phyloP scores from a whole-genome alignment of 1,140 invertebrate genomes.

The Drosophila kepulauana region DNA sequence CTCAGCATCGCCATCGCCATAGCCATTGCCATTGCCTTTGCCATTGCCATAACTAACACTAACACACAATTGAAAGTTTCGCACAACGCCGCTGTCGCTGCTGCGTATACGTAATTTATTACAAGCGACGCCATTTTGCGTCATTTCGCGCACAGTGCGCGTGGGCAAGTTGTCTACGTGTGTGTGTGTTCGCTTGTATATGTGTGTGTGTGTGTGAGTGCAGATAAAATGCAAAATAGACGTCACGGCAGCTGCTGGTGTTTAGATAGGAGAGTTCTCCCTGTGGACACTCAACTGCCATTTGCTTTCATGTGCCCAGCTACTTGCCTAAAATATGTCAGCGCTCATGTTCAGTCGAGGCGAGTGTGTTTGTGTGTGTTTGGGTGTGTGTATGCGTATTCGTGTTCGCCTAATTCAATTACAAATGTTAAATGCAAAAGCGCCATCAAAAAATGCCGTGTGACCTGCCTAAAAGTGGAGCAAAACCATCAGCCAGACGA shows the following conservation, averaged over 20 bases:
- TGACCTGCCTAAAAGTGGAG: constrained; percentile 54
- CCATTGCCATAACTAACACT: not conserved
- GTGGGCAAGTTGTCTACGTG: constrained; percentile 25
- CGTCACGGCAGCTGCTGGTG: constrained; percentile 51
- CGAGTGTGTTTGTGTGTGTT: not conserved
- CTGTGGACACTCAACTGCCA: constrained; percentile 28
- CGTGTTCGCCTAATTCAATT: constrained; percentile 65
- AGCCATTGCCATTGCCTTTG: not conserved
- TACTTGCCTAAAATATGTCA: constrained; percentile 48
- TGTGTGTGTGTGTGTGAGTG: constrained; percentile 20
- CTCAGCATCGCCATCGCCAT: constrained; percentile 14
- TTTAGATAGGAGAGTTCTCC: constrained; percentile 44
- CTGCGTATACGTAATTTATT: constrained; percentile 80
- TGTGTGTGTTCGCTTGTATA: not conserved
- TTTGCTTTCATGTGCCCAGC: constrained; percentile 44
- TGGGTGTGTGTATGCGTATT: not conserved
- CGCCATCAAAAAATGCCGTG: constrained; percentile 59
- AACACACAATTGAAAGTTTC: constrained; percentile 57
- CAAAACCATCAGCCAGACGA: not conserved
- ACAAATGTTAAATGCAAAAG: constrained; percentile 59
- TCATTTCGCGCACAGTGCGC: constrained; percentile 46
- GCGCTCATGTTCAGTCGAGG: constrained; percentile 37
- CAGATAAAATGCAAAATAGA: constrained; percentile 76
- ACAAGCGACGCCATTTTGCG: constrained; percentile 74
- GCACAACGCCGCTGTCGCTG: constrained; percentile 70